A percentile compares a stretch with the other conserved stretches of the same genome.
phyloP scores from a whole-genome alignment of 2,888 invertebrate species.

The Trachelus iudaicus region DNA sequence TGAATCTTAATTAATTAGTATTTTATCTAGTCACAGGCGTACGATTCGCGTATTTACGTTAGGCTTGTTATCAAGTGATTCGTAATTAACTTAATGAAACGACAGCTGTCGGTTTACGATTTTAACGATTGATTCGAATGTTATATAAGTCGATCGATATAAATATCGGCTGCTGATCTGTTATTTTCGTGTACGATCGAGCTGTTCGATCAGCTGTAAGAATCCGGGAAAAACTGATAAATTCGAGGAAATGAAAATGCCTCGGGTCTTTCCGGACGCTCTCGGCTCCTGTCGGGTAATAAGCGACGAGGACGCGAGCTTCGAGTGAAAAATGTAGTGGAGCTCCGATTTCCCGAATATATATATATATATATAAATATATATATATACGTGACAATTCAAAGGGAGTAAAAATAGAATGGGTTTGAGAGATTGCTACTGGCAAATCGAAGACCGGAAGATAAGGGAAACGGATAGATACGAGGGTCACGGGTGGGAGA shows the following conservation, averaged over 20 bases:
- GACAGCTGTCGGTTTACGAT: background rate
- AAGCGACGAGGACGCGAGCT: slow-evolving; percentile 1
- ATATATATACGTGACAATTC: background rate
- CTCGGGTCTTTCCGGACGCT: slow-evolving; percentile 25
- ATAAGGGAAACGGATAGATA: background rate
- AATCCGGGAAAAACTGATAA: slow-evolving; percentile 40
- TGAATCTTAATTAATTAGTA: background rate
- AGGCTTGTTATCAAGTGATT: background rate
- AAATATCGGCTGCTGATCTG: background rate
- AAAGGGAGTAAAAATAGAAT: background rate
- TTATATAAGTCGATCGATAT: background rate
- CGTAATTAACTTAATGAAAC: background rate
- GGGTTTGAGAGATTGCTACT: background rate
- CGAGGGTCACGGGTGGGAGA: background rate
- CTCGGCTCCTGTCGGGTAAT: background rate
- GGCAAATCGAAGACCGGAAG: background rate
- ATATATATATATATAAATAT: too few species aligned
- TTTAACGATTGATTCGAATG: background rate
- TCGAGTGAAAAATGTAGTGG: background rate
- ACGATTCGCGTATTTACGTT: background rate
- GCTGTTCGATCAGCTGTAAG: background rate
- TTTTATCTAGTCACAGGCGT: background rate
- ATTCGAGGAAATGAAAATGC: slow-evolving; percentile 49
- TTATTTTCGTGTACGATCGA: background rate
- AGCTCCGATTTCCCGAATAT: background rate